These are phyloP conservation scores for Heterochromis multidens DNA, from an alignment of 2,113 vertebrate genomes.

Conservation along the genomic window DNA sequence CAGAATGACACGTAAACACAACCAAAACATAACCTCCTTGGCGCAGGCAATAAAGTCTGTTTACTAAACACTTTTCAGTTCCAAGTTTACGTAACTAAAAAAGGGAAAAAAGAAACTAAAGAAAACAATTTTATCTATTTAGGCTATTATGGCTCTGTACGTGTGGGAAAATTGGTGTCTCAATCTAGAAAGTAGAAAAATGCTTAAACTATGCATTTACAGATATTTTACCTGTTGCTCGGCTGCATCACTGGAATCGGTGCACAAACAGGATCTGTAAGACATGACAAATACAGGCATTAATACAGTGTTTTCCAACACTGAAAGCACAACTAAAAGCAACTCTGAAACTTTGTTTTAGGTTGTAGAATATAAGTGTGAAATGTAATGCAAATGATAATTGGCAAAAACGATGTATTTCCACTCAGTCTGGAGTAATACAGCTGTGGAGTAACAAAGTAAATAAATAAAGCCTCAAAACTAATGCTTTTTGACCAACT, in stretches of 20 bases:
- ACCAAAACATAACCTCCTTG: no score
- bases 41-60: no score
- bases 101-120: no score
- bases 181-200: not conserved
- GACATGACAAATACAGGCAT: not conserved
- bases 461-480: not conserved
- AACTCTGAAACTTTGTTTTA: not conserved
- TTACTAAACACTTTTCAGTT: no score
- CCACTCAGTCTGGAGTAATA: not conserved
- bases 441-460: not conserved
- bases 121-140: not conserved
- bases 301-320: not conserved
- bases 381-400: not conserved
- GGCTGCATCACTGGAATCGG: not conserved
- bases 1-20: no score
- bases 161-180: no score
- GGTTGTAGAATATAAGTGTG: not conserved
- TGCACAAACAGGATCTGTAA: not conserved
- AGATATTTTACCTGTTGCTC: constrained; percentile 9
- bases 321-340: not conserved
- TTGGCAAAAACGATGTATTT: not conserved
- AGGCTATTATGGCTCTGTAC: not conserved
- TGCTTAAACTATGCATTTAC: not conserved
- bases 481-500: not conserved
- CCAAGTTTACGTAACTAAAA: no score